phyloP scores from a whole-genome alignment of 2,888 invertebrate species.

The Aphrophora alni region DNA sequence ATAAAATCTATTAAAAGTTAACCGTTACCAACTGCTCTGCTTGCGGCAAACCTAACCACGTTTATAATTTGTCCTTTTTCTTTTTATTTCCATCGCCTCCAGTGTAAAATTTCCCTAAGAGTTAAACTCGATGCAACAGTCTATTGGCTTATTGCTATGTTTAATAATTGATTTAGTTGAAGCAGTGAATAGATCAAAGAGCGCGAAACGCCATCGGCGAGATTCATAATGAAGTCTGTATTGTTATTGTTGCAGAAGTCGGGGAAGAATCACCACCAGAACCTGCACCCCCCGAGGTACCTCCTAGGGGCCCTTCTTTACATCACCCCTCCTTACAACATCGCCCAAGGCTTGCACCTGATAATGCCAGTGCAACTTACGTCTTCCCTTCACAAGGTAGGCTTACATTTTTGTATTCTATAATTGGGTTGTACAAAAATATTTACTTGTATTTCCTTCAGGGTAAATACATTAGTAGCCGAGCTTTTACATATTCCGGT shows the following conservation, averaged over 20 bases:
- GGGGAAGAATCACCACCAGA: slow-evolving; percentile 81
- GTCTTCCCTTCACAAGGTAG: slow-evolving; percentile 49
- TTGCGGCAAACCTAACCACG: neutral
- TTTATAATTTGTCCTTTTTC: neutral
- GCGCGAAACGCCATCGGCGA: neutral
- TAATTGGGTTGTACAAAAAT: slow-evolving; percentile 21
- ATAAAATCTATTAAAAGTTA: neutral
- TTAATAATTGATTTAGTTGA: neutral
- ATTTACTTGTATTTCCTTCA: neutral
- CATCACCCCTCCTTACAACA: slow-evolving; percentile 58
- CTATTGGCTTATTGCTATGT: neutral
- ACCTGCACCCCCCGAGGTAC: slow-evolving; percentile 85
- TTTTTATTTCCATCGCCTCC: neutral
- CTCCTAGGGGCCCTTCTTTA: slow-evolving; percentile 83
- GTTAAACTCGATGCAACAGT: neutral
- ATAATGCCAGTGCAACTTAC: slow-evolving; percentile 39
- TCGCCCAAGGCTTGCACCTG: slow-evolving; percentile 31
- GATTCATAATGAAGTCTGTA: neutral
- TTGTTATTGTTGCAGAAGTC: slow-evolving; percentile 58
- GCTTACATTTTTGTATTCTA: slow-evolving; percentile 37
- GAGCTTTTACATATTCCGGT: no score
- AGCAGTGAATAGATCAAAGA: neutral
- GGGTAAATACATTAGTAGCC: neutral
- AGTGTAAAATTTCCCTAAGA: neutral
- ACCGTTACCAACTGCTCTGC: neutral